Base-by-base conservation (phyloP, 2,113 vertebrate genomes). In the Casuarius casuarius region DNA sequence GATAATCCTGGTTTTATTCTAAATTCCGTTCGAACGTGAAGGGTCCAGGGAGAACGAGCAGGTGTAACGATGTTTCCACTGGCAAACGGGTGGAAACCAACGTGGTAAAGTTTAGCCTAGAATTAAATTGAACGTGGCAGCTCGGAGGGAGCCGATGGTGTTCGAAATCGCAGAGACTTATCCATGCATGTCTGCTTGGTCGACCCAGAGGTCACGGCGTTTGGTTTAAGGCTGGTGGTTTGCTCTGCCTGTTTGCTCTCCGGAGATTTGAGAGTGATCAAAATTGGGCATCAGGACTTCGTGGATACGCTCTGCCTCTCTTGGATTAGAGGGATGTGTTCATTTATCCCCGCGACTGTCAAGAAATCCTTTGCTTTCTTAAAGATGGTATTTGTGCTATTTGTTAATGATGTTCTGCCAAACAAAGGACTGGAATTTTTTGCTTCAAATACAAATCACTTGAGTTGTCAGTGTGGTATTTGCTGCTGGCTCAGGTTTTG, bases 171-270 rank as follows among this genome's bases (percentile, higher is more conserved):
- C 38, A 10, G 52, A 35, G 46, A 9, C 40, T 87, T 38, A 68
- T 33, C 80, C n/a, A 11, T 3, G 28, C 29, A 2, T 1, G 0
- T 18, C 87, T 85, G 88, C 33, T 19, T 16, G 48, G 42, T 26
- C 82, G 40, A 8, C 22, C 1, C 3, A 0, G 2, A 74, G 51
- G 5, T 54, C 42, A 77, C 28, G 44, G 1, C 2, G 2, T 25
- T n/a, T 12, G 29, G 51, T 2, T 25, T 1, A 35, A 42, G 65
- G 5, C 3, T 38, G 14, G 31, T 35, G 71, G 20, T 51, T 91
- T 63, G 26, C 44, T 6, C 1, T 66, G 23, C 5, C 62, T 25
- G 59, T 49, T 87, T 3, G 1, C 66, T 22, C 21, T 59, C 63
- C 6, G n/a, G 52, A 48, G 38, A 40, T 2, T n/a, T 29, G 80